Evolutionary conservation across 2,888 invertebrate genomes (phyloP).

Genomic region (Phyllotreta striolata): DNA sequence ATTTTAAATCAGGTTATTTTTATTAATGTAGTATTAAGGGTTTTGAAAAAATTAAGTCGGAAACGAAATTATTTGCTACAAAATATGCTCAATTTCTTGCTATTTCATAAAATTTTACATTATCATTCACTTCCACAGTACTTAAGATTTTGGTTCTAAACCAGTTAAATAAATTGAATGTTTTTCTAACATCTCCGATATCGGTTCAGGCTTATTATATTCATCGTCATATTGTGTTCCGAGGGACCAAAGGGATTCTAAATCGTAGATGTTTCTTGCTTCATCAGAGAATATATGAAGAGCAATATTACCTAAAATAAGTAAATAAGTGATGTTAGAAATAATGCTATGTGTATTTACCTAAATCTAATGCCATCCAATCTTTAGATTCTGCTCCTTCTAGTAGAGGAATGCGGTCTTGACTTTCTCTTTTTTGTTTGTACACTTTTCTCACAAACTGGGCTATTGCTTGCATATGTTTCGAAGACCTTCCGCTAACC

Average conservation of each 20-base stretch:
- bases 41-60: too few relatives aligned
- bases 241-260: constrained; percentile 91
- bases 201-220: constrained; percentile 68
- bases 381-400: constrained; percentile 80
- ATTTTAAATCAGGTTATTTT: too few relatives aligned
- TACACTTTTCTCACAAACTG: constrained; percentile 79
- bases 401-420: constrained; percentile 75
- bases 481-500: constrained; percentile 75
- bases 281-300: constrained; percentile 84
- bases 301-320: constrained; percentile 83
- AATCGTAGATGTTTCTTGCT: constrained; percentile 77
- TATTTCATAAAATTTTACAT: too few relatives aligned
- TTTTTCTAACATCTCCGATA: constrained; percentile 71
- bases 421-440: constrained; percentile 72
- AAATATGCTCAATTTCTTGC: too few relatives aligned
- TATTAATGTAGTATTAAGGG: neutral
- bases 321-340: neutral
- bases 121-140: too few relatives aligned
- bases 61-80: too few relatives aligned
- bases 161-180: constrained; percentile 72
- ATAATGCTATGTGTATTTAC: constrained; percentile 71
- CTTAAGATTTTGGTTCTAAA: constrained; percentile 63
- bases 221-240: constrained; percentile 82
- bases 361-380: constrained; percentile 92
- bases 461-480: constrained; percentile 78